Base-by-base conservation (phyloP, 2,113 vertebrate species). In the Chitala chitala region DNA sequence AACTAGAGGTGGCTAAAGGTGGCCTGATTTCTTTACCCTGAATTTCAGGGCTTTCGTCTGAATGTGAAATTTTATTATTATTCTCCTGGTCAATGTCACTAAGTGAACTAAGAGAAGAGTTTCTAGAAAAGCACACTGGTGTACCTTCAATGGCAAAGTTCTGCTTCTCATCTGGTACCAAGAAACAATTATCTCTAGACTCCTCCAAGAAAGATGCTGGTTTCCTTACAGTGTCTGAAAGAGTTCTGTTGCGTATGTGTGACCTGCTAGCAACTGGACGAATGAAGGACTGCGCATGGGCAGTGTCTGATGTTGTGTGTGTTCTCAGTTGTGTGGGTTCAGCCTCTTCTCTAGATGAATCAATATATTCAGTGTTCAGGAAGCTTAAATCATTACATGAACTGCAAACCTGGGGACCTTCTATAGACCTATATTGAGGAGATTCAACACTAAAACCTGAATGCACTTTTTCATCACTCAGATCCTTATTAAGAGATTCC, bases 51-150 rank as follows among this genome's bases (percentile, higher is more conserved):
- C 84, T 84, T 48, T 89, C 90, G 9, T 82, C 81, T 68, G 56
- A 54, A 80, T 91, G 91, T 38, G 48, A 83, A 81, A 89, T 89
- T 85, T 97, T 95, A 82, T 94, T 97, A 84, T 98, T 99, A 83
- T 99, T 98, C 89, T 98, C 97, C 76, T 98, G 97, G 87, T 99
- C 97, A 71, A 98, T 98, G 84, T 99, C 97, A 78, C 97, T 98
- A 74, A 99, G 89, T 7, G 96, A 98, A 84, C 96, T 98, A 36
- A 98, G 89, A 42, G 97, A 98, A 0, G 96, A 98, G 88, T 99
- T 99, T 54, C 92, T 91, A 78, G 96, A 98, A 88, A 99, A 99
- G 85, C 96, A 98, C 72, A 99, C 96, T 1, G 96, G 97, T 2
- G 96, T 99, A 85, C 98, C 98, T 87, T 99, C 96, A 1, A 98